Percentiles rank a stretch among this genome's conserved stretches.
Conservation (phyloP, 2,888 invertebrate genomes). For the Cataglyphis albicans region DNA sequence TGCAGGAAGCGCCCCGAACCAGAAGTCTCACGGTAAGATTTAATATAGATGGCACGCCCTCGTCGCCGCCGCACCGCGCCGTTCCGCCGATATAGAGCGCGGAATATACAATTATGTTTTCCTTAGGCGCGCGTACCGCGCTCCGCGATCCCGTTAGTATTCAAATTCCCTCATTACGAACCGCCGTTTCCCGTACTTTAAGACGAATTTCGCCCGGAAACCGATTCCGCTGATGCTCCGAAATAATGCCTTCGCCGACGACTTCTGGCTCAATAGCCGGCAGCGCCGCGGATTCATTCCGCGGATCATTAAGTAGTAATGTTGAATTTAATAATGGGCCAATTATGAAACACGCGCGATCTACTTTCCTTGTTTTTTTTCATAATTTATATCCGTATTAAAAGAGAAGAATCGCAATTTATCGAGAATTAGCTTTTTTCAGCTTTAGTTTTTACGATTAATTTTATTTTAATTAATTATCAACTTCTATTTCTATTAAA, state of each 20-base stretch:
- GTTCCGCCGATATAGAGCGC: slow-evolving; percentile 60
- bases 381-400: background rate
- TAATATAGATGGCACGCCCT: slow-evolving; percentile 65
- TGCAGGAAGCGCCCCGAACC: slow-evolving; percentile 76
- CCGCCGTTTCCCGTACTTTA: slow-evolving; percentile 35
- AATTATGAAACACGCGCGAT: slow-evolving; percentile 10
- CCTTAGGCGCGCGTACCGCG: slow-evolving; percentile 20
- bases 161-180: slow-evolving; percentile 66
- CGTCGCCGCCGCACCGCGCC: slow-evolving; percentile 36
- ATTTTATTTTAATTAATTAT: background rate
- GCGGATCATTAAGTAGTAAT: slow-evolving; percentile 42
- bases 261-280: background rate
- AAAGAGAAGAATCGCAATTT: background rate
- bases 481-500: background rate
- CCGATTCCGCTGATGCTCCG: slow-evolving; percentile 47
- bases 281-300: slow-evolving; percentile 19
- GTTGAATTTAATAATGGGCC: slow-evolving; percentile 28
- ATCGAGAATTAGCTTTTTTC: slow-evolving; percentile 6
- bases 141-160: slow-evolving; percentile 49
- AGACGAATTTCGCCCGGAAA: slow-evolving; percentile 42
- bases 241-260: slow-evolving; percentile 14
- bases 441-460: background rate
- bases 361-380: background rate
- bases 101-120: slow-evolving; percentile 66
- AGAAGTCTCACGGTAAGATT: slow-evolving; percentile 81